Conservation (phyloP, 2,113 vertebrate genomes). For the Podarcis raffonei region DNA sequence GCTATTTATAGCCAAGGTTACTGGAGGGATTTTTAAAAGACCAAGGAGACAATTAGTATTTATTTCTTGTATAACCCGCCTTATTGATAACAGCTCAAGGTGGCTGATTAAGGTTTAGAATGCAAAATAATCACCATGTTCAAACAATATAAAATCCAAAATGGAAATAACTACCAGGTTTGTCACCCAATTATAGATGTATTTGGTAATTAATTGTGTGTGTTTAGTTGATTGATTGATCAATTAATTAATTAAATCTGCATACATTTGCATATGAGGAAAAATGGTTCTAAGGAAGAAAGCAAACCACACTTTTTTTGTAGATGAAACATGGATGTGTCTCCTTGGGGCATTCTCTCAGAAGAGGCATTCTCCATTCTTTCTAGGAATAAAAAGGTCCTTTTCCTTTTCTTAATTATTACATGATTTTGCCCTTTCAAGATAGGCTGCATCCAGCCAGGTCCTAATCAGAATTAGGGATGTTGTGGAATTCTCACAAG, state of each 20-base stretch:
- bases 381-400: background rate
- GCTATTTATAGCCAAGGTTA: slow-evolving; percentile 5
- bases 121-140: background rate
- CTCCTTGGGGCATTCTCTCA: background rate
- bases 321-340: background rate
- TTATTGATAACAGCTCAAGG: background rate
- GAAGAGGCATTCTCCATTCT: background rate
- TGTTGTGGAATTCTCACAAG: no score
- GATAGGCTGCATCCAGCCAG: no score
- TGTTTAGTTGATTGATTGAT: background rate
- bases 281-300: background rate
- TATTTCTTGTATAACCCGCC: background rate
- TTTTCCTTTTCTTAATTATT: background rate
- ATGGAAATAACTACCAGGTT: background rate
- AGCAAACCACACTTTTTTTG: background rate
- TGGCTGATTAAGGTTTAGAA: background rate
- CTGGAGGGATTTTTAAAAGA: background rate
- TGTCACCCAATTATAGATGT: background rate
- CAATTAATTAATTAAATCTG: background rate
- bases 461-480: no score
- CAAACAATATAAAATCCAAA: background rate
- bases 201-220: background rate
- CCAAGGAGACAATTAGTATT: background rate
- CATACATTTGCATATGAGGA: background rate
- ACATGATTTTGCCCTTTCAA: no score